Conservation (phyloP, 2,797 vertebrate species). For the Pristis pectinata region DNA sequence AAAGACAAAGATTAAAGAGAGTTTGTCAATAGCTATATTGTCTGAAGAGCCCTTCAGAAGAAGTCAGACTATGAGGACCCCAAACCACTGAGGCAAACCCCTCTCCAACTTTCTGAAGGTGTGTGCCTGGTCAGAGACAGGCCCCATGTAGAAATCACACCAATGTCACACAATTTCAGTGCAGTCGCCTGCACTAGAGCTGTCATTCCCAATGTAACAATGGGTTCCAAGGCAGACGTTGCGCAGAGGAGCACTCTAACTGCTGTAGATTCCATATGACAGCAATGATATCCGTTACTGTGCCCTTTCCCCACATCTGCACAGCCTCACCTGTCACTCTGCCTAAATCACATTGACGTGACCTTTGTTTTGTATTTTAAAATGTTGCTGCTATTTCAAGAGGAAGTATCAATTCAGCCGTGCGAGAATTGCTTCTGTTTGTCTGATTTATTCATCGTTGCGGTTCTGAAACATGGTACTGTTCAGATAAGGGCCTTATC, state of each 20-base stretch:
- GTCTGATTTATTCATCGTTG: conserved; percentile 29
- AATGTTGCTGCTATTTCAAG: conserved; percentile 16
- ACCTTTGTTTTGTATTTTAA: conserved; percentile 32
- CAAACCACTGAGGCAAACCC: too few relatives aligned
- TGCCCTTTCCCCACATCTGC: background rate
- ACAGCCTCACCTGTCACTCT: conserved; percentile 9
- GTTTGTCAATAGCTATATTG: too few relatives aligned
- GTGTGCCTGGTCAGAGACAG: background rate
- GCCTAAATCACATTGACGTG: conserved; percentile 9
- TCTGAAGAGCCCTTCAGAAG: too few relatives aligned
- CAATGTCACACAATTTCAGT: background rate
- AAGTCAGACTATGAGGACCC: background rate
- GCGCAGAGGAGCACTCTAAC: background rate
- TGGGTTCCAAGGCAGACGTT: background rate
- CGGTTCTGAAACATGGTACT: background rate
- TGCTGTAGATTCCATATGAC: background rate
- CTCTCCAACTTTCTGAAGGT: background rate
- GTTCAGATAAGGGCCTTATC: conserved; percentile 33
- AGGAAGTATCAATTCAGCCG: conserved; percentile 19
- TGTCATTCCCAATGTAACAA: conserved; percentile 1
- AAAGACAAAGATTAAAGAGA: background rate
- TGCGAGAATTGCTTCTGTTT: background rate
- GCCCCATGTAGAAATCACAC: background rate
- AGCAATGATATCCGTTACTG: background rate
- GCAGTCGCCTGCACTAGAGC: background rate